phyloP scores from a whole-genome alignment of 2,797 vertebrate species.

The Holocentrus rufus region DNA sequence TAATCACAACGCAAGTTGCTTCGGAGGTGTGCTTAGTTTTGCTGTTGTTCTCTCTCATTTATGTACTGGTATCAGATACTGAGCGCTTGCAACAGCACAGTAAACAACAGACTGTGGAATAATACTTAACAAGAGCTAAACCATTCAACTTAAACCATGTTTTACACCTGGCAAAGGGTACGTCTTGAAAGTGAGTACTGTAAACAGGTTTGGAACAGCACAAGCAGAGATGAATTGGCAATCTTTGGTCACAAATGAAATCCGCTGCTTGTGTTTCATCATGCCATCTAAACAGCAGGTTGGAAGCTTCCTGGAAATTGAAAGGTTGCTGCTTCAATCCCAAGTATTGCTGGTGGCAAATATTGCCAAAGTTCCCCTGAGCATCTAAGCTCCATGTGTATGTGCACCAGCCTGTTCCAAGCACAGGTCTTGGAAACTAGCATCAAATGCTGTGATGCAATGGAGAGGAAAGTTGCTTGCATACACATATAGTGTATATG shows the following conservation, averaged over 20 bases:
- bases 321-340: background rate
- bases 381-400: background rate
- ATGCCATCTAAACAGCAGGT: background rate
- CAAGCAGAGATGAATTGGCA: too few relatives aligned
- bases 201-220: too few relatives aligned
- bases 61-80: background rate
- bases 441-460: background rate
- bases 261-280: background rate
- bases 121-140: background rate
- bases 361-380: background rate
- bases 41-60: background rate
- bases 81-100: background rate
- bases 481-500: too few relatives aligned
- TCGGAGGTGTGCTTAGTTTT: background rate
- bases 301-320: background rate
- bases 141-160: too few relatives aligned
- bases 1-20: background rate
- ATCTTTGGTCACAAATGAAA: background rate
- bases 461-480: too few relatives aligned
- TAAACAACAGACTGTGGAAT: background rate
- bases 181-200: too few relatives aligned
- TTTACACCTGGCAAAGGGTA: too few relatives aligned
- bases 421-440: background rate
- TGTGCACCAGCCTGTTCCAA: background rate
- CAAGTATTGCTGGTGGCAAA: background rate